Evolutionary conservation across 2,888 invertebrate genomes (phyloP), one percentile per base, ranked within the genome.

Genomic region (Alcis repandata): DNA sequence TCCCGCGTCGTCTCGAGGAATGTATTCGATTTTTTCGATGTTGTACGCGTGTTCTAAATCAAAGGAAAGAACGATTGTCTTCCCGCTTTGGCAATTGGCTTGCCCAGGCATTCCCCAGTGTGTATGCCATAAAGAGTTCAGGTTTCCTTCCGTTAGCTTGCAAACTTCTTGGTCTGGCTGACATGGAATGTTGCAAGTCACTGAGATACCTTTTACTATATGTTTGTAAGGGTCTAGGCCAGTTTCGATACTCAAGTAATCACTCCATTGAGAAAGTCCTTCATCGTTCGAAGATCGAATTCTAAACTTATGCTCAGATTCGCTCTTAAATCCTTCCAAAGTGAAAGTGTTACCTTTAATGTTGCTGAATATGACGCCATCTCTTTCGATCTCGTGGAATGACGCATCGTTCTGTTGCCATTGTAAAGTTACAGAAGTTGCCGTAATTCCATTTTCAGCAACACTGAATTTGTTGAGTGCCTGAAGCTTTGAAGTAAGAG

Each of bases 331-430:
- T 59, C 77, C 80, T 7, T 84, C 75, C 68, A 92, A 90, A 36
- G 69, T 82, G 51, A 83, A 86, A 40, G 69, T 69, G 7, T 69
- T 74, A 19, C 71, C 79, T 51, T 53, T 71, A 32, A 92, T 85
- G 63, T 88, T 86, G 22, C 80, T 90, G 69, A 86, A 90, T 48
- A 90, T 69, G 9, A 69, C 66, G 2, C 80, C 86, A 67, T 92
- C 87, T 81, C 84, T 86, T 73, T 91, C 89, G 36, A 92, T 85
- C 81, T 92, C 92, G 63, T 89, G 89, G 69, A 82, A 87, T 59
- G 67, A 62, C 2, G 78, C 84, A 10, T 77, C 63, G 11, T 76
- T 71, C 38, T 64, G 15, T 0, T 83, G 71, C 92, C 92, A 92
- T 27, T 78, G 68, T 36, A 92, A 58, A 32, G 76, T 76, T 6